Conservation (phyloP, 2,113 vertebrate genomes). For the Desmodus rotundus region DNA sequence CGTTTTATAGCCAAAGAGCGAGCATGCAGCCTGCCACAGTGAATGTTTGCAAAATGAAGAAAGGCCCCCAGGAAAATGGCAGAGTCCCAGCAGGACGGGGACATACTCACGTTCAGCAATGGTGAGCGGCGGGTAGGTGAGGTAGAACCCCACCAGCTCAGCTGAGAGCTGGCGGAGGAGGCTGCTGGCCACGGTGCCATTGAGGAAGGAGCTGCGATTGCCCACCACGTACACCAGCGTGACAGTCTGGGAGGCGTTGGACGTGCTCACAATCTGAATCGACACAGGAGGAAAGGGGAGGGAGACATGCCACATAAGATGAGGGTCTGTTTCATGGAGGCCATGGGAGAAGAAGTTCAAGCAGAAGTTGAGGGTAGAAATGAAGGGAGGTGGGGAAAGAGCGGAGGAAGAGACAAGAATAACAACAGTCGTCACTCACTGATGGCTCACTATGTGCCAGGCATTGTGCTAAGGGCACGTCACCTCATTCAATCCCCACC, state of each 20-base stretch:
- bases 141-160: conserved; percentile 98
- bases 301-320: conserved; percentile 51
- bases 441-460: fast-evolving
- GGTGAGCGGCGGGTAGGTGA: conserved; percentile 94
- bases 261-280: conserved; percentile 91
- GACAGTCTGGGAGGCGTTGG: conserved; percentile 88
- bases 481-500: not conserved
- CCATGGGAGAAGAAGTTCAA: not conserved
- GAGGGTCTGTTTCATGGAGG: conserved; percentile 29
- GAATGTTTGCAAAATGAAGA: not conserved
- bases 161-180: conserved; percentile 95
- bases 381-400: conserved; percentile 14
- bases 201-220: conserved; percentile 90
- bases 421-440: not conserved
- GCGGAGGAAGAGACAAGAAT: conserved; percentile 47
- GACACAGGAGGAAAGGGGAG: conserved; percentile 60
- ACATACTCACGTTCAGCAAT: conserved; percentile 94
- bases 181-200: conserved; percentile 92
- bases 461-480: not conserved
- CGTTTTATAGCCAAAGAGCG: not conserved
- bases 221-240: conserved; percentile 92
- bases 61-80: not conserved
- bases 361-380: not conserved
- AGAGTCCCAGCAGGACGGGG: fast-evolving
- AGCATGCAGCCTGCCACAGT: not conserved